Evolutionary conservation across 1,140 invertebrate species (phyloP).

Genomic region (Thaumatotibia leucotreta): DNA sequence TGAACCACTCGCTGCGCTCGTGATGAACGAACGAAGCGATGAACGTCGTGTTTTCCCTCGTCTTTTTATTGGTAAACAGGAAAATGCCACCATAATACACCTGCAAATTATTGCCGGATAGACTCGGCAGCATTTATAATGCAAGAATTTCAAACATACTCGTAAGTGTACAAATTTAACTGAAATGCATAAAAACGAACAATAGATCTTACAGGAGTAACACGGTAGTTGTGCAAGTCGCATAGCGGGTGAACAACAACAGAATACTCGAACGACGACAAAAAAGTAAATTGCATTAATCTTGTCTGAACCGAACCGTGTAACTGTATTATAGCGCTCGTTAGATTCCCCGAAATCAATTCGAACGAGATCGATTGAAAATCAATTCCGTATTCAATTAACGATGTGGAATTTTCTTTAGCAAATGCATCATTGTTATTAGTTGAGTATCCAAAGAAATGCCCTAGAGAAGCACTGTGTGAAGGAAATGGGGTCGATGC

Average conservation of each 20-base stretch:
- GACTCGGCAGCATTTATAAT: too few relatives aligned
- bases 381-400: conserved; percentile 67
- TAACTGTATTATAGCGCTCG: conserved; percentile 46
- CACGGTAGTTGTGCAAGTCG: neutral
- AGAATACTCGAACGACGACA: neutral
- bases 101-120: too few relatives aligned
- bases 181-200: too few relatives aligned
- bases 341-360: conserved; percentile 48
- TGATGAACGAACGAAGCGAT: too few relatives aligned
- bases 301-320: conserved; percentile 26
- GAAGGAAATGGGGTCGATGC: conserved; percentile 65
- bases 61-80: too few relatives aligned
- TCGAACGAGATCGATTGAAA: conserved; percentile 53
- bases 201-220: too few relatives aligned
- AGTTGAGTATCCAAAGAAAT: conserved; percentile 61
- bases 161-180: too few relatives aligned
- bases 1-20: too few relatives aligned
- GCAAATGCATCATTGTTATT: conserved; percentile 64
- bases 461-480: conserved; percentile 56
- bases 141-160: too few relatives aligned
- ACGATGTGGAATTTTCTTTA: conserved; percentile 56
- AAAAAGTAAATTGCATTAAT: conserved; percentile 43
- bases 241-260: neutral
- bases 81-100: too few relatives aligned
- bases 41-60: too few relatives aligned